Evolutionary conservation across 2,113 vertebrate species (phyloP).

Genomic region (Pelmatolapia mariae): DNA sequence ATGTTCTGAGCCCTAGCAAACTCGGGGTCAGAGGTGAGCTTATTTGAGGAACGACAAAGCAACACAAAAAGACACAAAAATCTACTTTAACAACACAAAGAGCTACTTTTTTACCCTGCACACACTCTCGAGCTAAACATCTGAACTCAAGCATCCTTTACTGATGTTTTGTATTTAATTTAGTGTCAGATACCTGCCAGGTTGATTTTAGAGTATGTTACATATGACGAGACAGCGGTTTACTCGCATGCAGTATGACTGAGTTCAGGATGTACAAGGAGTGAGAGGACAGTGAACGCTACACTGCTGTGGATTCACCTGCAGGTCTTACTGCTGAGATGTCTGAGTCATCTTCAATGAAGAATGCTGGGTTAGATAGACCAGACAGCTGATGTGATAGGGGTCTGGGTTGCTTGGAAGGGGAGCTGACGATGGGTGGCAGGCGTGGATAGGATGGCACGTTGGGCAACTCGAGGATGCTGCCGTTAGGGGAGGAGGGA

Average conservation of each 20-base stretch:
- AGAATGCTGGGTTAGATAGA: constrained; percentile 70
- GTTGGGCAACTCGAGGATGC: constrained; percentile 70
- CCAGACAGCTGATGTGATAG: constrained; percentile 51
- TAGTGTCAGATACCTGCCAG: neutral
- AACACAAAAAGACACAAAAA: neutral
- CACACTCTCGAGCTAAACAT: neutral
- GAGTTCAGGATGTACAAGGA: neutral
- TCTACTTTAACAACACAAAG: neutral
- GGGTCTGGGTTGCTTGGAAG: constrained; percentile 28
- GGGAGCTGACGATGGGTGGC: constrained; percentile 65
- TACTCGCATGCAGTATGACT: neutral
- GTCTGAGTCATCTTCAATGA: constrained; percentile 63
- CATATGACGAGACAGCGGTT: rapidly evolving
- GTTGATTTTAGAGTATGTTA: neutral
- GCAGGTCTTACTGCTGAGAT: constrained; percentile 41
- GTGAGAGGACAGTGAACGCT: neutral
- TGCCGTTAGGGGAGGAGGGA: constrained; percentile 58
- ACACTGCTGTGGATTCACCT: constrained; percentile 55
- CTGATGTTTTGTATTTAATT: neutral
- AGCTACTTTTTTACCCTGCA: neutral
- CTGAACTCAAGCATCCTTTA: constrained; percentile 1
- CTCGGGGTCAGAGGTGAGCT: neutral
- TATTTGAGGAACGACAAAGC: neutral
- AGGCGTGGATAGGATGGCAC: constrained; percentile 72
- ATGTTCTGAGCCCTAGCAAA: neutral